Evolutionary conservation across 1,140 invertebrate genomes (phyloP).

Genomic region (Drosophila sp.): DNA sequence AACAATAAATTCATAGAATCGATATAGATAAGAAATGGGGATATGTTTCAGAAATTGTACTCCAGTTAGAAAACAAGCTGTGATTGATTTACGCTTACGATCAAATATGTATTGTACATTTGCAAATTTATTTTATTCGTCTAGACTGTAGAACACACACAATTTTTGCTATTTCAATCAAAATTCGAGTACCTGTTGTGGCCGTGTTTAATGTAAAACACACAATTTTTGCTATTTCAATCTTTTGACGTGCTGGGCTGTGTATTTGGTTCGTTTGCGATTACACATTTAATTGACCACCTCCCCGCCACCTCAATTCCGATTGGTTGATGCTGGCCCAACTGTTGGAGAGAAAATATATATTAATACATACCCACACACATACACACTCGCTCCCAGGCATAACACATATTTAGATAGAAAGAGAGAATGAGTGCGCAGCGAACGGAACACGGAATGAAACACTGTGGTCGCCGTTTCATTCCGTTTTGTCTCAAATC

Average conservation of each 20-base stretch:
- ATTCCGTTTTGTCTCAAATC: slow-evolving; percentile 31
- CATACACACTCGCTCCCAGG: background rate
- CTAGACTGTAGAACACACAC: too few relatives aligned
- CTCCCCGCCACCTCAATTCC: slow-evolving; percentile 64
- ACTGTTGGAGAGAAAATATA: slow-evolving; percentile 34
- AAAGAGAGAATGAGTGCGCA: background rate
- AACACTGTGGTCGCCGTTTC: background rate
- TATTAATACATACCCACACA: slow-evolving; percentile 14
- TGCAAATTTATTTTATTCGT: too few relatives aligned
- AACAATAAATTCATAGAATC: too few relatives aligned
- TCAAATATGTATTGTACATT: too few relatives aligned
- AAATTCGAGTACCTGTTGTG: too few relatives aligned
- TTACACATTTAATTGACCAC: slow-evolving; percentile 73
- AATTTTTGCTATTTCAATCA: too few relatives aligned
- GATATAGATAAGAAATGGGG: too few relatives aligned
- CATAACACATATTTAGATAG: background rate
- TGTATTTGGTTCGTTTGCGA: slow-evolving; percentile 67
- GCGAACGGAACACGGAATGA: slow-evolving; percentile 23
- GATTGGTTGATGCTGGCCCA: slow-evolving; percentile 58
- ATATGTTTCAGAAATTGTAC: too few relatives aligned
- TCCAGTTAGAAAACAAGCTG: too few relatives aligned
- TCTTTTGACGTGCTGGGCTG: slow-evolving; percentile 35
- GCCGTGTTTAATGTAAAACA: too few relatives aligned
- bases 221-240: too few relatives aligned
- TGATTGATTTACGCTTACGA: too few relatives aligned